Conservation (phyloP, 2,797 vertebrate genomes). For the Parambassis ranga region DNA sequence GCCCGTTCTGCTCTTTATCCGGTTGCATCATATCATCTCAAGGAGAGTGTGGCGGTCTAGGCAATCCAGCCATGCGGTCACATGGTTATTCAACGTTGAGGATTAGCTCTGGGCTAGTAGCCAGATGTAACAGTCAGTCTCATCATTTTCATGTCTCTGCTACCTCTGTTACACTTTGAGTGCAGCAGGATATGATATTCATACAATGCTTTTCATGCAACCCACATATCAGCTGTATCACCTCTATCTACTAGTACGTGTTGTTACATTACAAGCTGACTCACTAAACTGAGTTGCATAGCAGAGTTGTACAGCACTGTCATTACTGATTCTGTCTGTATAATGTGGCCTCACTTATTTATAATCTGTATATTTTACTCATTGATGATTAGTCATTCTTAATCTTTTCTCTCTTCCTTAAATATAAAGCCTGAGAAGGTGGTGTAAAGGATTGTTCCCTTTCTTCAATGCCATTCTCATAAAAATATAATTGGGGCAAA, state of each 20-base stretch:
- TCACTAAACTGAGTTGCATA: constrained; percentile 17
- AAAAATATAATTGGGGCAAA: constrained; percentile 61
- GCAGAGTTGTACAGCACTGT: background rate
- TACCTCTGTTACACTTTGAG: constrained; percentile 38
- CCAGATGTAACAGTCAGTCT: constrained; percentile 61
- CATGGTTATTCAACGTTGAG: constrained; percentile 59
- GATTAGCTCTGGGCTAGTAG: constrained; percentile 61
- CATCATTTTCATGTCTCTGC: constrained; percentile 48
- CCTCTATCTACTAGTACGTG: constrained; percentile 1
- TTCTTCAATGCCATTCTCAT: constrained; percentile 35
- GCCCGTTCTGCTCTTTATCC: constrained; percentile 63
- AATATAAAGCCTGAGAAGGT: constrained; percentile 29
- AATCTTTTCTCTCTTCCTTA: constrained; percentile 4
- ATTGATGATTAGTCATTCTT: background rate
- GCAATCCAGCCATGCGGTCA: constrained; percentile 52
- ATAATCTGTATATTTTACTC: background rate
- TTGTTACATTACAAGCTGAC: constrained; percentile 46
- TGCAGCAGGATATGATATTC: constrained; percentile 10
- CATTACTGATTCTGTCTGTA: background rate
- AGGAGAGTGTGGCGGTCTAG: constrained; percentile 50
- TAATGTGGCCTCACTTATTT: background rate
- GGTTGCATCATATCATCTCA: constrained; percentile 73
- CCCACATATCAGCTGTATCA: constrained; percentile 16
- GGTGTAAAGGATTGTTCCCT: constrained; percentile 32
- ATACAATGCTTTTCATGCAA: constrained; percentile 16